Evolutionary conservation across 2,113 vertebrate genomes (phyloP).

Genomic region (Hippocampus abdominalis): DNA sequence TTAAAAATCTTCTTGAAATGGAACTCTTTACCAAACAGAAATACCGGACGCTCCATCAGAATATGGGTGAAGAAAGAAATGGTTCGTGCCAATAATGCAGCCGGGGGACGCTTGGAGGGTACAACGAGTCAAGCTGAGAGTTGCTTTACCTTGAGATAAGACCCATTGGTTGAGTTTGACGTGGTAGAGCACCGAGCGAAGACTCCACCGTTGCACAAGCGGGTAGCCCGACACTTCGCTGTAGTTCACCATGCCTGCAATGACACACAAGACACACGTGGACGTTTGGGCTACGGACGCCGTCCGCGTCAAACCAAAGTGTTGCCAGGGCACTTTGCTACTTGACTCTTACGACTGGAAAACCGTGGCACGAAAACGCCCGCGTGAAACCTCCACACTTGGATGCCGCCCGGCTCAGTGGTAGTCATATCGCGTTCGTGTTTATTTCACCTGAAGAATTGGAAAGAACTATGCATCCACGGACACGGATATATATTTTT

Average conservation of each 20-base stretch:
- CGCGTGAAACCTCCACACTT: constrained; percentile 18
- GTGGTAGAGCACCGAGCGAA: constrained; percentile 89
- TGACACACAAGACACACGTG: constrained; percentile 2
- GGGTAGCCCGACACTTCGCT: constrained; percentile 96
- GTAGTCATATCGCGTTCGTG: constrained; percentile 17
- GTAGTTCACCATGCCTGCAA: constrained; percentile 91
- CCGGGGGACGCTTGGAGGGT: too few relatives aligned
- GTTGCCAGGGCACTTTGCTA: background rate
- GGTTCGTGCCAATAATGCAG: too few relatives aligned
- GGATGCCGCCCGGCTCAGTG: constrained; percentile 1
- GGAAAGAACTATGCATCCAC: constrained; percentile 30
- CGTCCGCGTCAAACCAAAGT: background rate
- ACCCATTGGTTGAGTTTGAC: constrained; percentile 91
- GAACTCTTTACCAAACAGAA: too few relatives aligned
- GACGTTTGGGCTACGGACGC: background rate
- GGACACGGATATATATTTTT: constrained; percentile 6
- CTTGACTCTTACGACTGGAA: background rate
- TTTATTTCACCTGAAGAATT: constrained; percentile 36
- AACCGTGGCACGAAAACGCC: background rate
- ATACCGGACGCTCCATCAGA: too few relatives aligned
- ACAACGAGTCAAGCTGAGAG: too few relatives aligned
- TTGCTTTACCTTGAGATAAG: constrained; percentile 86
- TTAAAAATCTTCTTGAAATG: too few relatives aligned
- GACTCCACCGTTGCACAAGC: constrained; percentile 90
- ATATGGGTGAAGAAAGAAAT: too few relatives aligned